These are phyloP conservation scores for Odontamblyopus rebecca DNA, from an alignment of 2,797 vertebrate species.

Conservation along the genomic window DNA sequence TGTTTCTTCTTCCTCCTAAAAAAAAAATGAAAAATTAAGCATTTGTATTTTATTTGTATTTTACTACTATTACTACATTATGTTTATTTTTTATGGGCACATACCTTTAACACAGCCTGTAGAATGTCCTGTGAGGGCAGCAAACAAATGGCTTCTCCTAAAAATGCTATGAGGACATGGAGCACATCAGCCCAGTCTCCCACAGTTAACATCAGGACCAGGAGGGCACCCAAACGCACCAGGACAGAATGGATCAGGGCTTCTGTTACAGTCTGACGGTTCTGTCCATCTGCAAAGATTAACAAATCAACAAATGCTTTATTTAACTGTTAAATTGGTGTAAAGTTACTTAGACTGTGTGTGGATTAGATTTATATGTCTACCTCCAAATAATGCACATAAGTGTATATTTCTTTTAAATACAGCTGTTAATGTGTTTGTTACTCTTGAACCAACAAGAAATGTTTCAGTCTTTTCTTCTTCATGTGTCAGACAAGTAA, in stretches of 20 bases:
- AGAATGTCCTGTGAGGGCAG: slow-evolving; percentile 68
- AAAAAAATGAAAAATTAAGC: slow-evolving; percentile 11
- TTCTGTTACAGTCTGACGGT: slow-evolving; percentile 48
- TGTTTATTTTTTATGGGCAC: background rate
- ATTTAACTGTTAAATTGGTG: background rate
- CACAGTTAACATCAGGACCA: slow-evolving; percentile 84
- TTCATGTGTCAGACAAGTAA: no score
- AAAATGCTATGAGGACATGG: slow-evolving; percentile 76
- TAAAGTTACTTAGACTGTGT: background rate
- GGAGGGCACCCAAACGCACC: slow-evolving; percentile 81
- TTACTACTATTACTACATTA: background rate
- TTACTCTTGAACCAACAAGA: background rate
- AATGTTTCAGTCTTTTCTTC: no score
- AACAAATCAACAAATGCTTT: background rate
- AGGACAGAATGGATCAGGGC: slow-evolving; percentile 70
- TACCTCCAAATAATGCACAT: no score
- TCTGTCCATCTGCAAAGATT: slow-evolving; percentile 76
- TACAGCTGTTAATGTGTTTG: background rate
- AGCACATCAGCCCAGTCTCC: slow-evolving; percentile 83
- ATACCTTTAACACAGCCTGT: slow-evolving; percentile 70
- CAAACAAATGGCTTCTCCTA: slow-evolving; percentile 84
- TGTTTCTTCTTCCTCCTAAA: slow-evolving; percentile 57
- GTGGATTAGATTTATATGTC: background rate
- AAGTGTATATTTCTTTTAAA: background rate
- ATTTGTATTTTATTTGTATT: background rate